A percentile compares a stretch with the other conserved stretches of the same genome.
These are phyloP conservation scores for Brassicogethes aeneus DNA, from an alignment of 2,888 invertebrate species.

Conservation along the genomic window DNA sequence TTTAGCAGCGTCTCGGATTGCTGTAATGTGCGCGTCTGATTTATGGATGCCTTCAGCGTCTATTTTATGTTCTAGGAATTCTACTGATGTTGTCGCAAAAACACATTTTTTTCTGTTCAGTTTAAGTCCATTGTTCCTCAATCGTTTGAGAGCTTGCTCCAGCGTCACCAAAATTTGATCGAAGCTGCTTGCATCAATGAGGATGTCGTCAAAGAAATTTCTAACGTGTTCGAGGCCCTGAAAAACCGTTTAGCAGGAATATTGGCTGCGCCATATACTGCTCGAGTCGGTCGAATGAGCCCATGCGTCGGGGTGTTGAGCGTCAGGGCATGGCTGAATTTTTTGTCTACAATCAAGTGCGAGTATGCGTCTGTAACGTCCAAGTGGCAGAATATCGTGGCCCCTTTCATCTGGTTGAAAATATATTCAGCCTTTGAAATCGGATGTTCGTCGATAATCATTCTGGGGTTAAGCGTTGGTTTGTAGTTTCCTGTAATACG, in stretches of 20 bases:
- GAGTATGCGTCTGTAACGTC: conserved; percentile 12
- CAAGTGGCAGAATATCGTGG: too few relatives aligned
- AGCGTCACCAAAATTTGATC: too few relatives aligned
- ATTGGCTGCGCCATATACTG: conserved; percentile 13
- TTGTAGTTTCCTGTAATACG: conserved; percentile 17
- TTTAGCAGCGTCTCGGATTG: conserved; percentile 12
- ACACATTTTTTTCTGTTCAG: conserved; percentile 9
- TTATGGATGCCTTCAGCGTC: conserved; percentile 4
- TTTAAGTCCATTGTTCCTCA: conserved; percentile 7
- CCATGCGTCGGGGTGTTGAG: too few relatives aligned
- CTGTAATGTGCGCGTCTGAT: conserved; percentile 10
- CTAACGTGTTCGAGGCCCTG: conserved; percentile 1
- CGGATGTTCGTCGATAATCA: conserved; percentile 9
- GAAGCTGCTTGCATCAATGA: too few relatives aligned
- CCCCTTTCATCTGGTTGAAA: too few relatives aligned
- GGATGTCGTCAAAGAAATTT: conserved; percentile 4
- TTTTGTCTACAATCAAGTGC: conserved; percentile 8
- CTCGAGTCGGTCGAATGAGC: conserved; percentile 5
- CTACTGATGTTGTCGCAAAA: conserved; percentile 1
- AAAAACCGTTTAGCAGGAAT: conserved; percentile 13
- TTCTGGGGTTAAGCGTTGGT: conserved; percentile 9
- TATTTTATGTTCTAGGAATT: conserved; percentile 11
- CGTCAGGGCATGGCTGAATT: conserved; percentile 4
- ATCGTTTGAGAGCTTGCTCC: conserved; percentile 4
- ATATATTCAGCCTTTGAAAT: conserved; percentile 11